Conservation (phyloP, 2,888 invertebrate species). For the Leptinotarsa rubiginosa region DNA sequence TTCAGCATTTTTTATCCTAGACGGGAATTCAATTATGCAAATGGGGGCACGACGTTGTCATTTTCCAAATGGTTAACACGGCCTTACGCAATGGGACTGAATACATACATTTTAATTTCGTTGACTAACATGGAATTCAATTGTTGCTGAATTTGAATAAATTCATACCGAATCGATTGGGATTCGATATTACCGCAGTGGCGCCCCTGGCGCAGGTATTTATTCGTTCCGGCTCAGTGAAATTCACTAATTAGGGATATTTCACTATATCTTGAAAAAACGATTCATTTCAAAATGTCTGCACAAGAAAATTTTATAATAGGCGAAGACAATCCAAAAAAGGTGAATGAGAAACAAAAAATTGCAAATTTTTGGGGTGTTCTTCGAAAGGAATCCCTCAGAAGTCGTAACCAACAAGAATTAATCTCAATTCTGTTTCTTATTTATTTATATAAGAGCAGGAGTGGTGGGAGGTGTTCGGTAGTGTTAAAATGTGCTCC, state of each 20-base stretch:
- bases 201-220: not conserved
- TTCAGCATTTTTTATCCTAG: conserved; percentile 37
- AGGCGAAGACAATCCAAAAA: not conserved
- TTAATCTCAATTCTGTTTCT: too few species aligned
- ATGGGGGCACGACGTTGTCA: conserved; percentile 51
- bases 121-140: conserved; percentile 29
- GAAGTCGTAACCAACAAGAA: too few species aligned
- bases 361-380: too few species aligned
- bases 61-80: conserved; percentile 47
- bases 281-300: not conserved
- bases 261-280: not conserved
- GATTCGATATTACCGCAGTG: conserved; percentile 11
- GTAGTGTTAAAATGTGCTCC: too few species aligned
- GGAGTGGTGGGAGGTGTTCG: too few species aligned
- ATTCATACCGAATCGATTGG: conserved; percentile 5
- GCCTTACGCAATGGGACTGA: conserved; percentile 46
- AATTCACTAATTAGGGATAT: not conserved
- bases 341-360: too few species aligned
- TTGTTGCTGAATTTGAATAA: conserved; percentile 22
- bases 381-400: too few species aligned
- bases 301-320: not conserved
- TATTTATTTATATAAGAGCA: too few species aligned
- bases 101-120: conserved; percentile 42
- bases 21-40: conserved; percentile 50
- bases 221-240: not conserved